Conservation (phyloP, 2,888 invertebrate genomes). For the Drosophila seclusa region DNA sequence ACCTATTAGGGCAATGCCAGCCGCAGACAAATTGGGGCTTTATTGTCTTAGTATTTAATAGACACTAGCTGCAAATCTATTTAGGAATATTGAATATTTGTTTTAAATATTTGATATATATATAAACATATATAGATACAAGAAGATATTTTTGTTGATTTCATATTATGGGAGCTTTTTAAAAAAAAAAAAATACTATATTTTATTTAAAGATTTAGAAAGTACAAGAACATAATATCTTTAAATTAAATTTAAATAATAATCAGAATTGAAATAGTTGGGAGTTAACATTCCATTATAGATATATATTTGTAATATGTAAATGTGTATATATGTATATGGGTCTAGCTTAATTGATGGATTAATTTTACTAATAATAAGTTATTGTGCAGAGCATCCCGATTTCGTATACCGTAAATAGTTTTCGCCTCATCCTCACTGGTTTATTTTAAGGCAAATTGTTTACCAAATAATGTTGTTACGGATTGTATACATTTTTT, state of each 20-base stretch:
- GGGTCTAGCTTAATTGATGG: not conserved
- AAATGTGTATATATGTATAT: not conserved
- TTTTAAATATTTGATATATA: not conserved
- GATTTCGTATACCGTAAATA: not conserved
- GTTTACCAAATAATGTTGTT: slow-evolving; percentile 73
- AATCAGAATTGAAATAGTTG: not conserved
- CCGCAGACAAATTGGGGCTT: not conserved
- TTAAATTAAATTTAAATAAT: not conserved
- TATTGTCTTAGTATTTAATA: not conserved
- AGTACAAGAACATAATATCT: not conserved
- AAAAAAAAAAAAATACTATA: not conserved
- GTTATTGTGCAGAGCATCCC: slow-evolving; percentile 28
- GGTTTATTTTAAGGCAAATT: slow-evolving; percentile 62
- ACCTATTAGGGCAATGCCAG: not conserved
- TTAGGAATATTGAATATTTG: not conserved
- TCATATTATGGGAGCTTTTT: not conserved
- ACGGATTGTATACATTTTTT: slow-evolving; percentile 48
- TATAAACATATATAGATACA: too few relatives aligned
- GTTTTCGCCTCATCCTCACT: slow-evolving; percentile 7
- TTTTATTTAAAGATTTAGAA: not conserved
- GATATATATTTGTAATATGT: not conserved
- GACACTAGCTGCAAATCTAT: not conserved
- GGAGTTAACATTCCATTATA: not conserved
- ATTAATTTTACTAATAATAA: not conserved
- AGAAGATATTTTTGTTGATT: not conserved